Conservation (phyloP, 2,113 vertebrate species). For the Phainopepla nitens region DNA sequence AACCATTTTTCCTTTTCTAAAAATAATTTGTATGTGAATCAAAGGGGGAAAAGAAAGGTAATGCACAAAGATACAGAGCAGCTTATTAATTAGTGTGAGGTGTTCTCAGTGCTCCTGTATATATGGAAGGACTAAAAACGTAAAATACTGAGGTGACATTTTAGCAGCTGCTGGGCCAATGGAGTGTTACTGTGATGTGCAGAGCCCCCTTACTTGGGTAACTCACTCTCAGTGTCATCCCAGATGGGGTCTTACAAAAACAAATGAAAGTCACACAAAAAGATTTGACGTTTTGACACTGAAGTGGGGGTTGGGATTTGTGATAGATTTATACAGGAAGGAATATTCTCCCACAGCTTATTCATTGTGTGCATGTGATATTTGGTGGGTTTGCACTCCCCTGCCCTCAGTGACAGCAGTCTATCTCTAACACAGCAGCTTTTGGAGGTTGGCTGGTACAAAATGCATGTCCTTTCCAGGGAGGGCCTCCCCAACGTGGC, state of each 20-base stretch:
- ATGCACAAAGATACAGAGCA: slow-evolving; percentile 26
- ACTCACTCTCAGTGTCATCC: neutral
- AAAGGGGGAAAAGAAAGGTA: slow-evolving; percentile 35
- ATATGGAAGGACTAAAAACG: neutral
- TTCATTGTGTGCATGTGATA: neutral
- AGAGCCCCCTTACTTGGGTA: neutral
- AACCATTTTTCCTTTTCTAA: slow-evolving; percentile 18
- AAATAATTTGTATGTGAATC: slow-evolving; percentile 38
- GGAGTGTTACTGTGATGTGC: neutral
- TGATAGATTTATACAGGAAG: neutral
- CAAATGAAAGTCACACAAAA: neutral
- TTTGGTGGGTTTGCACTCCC: neutral
- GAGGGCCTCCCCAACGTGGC: neutral
- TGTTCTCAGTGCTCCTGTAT: neutral
- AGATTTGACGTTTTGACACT: neutral
- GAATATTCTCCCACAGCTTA: neutral
- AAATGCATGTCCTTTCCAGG: neutral
- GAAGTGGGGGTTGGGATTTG: neutral
- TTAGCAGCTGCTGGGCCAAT: neutral
- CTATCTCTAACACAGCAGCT: neutral
- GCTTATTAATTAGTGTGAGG: slow-evolving; percentile 46
- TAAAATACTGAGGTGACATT: neutral
- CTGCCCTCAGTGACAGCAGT: neutral
- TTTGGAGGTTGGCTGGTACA: neutral
- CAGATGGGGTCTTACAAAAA: neutral